Percentiles rank a stretch among this genome's conserved stretches.
phyloP scores from a whole-genome alignment of 2,797 vertebrate genomes.

The Notamacropus eugenii region DNA sequence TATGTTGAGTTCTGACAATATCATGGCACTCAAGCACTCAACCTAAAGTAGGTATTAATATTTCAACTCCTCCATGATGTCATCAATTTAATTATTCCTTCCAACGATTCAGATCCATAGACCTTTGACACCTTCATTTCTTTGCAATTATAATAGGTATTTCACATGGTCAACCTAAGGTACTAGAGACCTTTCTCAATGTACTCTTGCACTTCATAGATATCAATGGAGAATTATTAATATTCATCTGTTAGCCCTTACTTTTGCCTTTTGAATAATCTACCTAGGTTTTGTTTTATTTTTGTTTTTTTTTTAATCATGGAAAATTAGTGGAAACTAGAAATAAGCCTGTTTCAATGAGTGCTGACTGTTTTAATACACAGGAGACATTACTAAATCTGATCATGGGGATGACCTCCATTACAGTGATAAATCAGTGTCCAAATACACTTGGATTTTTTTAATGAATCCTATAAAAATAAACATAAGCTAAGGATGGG shows the following conservation, averaged over 20 bases:
- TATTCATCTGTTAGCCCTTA: background rate
- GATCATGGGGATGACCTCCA: background rate
- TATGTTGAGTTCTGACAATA: constrained; percentile 29
- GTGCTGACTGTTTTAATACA: constrained; percentile 4
- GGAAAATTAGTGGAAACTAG: constrained; percentile 33
- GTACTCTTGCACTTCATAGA: background rate
- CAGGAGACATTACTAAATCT: constrained; percentile 45
- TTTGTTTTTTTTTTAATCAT: background rate
- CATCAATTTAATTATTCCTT: background rate
- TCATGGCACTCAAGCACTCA: constrained; percentile 6
- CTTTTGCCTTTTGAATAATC: background rate
- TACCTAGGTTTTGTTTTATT: background rate
- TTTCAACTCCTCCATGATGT: background rate
- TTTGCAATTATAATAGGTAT: background rate
- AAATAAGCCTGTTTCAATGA: background rate
- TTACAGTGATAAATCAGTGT: constrained; percentile 22
- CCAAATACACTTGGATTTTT: constrained; percentile 18
- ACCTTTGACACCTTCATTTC: background rate
- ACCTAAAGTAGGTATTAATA: background rate
- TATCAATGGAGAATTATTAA: background rate
- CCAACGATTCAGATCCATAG: background rate
- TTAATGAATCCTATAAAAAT: background rate
- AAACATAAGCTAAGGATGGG: background rate
- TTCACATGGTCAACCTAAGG: background rate
- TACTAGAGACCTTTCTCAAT: background rate